Evolutionary conservation across 2,113 vertebrate genomes (phyloP).

Genomic region (Nannospalax galili): DNA sequence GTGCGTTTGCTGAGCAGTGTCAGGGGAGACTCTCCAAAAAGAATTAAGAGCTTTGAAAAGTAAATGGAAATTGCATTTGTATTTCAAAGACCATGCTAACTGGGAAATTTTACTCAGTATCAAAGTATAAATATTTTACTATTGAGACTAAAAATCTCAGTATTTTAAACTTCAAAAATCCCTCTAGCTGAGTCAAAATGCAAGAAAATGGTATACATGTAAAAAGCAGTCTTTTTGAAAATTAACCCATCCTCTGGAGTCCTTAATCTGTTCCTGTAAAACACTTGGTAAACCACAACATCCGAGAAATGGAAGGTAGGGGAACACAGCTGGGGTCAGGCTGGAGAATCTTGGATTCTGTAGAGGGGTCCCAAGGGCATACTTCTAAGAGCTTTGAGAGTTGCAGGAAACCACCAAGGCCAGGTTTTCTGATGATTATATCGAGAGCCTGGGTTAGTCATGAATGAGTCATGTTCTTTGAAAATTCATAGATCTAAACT

Average conservation of each 20-base stretch:
- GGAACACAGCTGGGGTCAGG: neutral
- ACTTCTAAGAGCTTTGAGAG: slow-evolving; percentile 43
- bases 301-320: slow-evolving; percentile 20
- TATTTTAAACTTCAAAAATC: slow-evolving; percentile 71
- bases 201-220: neutral
- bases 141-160: slow-evolving; percentile 61
- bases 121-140: slow-evolving; percentile 75
- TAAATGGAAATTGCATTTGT: slow-evolving; percentile 75
- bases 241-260: slow-evolving; percentile 46
- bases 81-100: slow-evolving; percentile 76
- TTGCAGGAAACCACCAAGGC: slow-evolving; percentile 39
- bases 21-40: slow-evolving; percentile 22
- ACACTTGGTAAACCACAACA: slow-evolving; percentile 47
- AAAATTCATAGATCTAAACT: slow-evolving; percentile 15
- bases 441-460: neutral
- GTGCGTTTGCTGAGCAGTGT: neutral
- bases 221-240: slow-evolving; percentile 56
- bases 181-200: slow-evolving; percentile 60
- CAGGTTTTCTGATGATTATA: slow-evolving; percentile 46
- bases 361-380: neutral
- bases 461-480: slow-evolving; percentile 41
- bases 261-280: slow-evolving; percentile 56
- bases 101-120: slow-evolving; percentile 68
- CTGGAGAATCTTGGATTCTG: neutral
- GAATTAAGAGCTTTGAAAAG: slow-evolving; percentile 75